A percentile compares a stretch with the other conserved stretches of the same genome.
phyloP scores from a whole-genome alignment of 1,140 invertebrate genomes.

The Drosophila orena region DNA sequence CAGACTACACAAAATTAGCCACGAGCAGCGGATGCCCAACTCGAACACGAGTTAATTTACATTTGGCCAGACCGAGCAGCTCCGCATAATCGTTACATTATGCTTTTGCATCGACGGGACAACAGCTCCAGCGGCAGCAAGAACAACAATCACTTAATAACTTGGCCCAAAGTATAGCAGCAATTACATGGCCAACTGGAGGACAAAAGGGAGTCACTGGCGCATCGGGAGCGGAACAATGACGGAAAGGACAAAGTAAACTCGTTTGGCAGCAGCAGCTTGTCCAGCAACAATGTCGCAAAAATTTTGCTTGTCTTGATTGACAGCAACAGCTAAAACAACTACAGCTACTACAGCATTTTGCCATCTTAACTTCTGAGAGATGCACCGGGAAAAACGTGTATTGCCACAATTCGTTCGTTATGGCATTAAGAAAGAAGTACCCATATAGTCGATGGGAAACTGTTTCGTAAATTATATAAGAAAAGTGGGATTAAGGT shows the following conservation, averaged over 20 bases:
- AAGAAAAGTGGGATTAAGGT: no score
- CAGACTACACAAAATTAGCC: conserved; percentile 29
- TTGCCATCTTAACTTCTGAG: conserved; percentile 10
- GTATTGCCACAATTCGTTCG: no score
- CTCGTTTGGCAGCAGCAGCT: conserved; percentile 49
- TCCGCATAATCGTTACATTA: conserved; percentile 73
- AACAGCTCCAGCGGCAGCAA: conserved; percentile 6
- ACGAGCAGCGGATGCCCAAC: not conserved
- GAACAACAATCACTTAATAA: conserved; percentile 75
- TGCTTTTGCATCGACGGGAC: conserved; percentile 52
- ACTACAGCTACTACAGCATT: conserved; percentile 41
- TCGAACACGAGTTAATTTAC: conserved; percentile 62
- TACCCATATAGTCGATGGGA: no score
- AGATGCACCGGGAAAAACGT: conserved; percentile 12
- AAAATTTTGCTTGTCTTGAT: conserved; percentile 74
- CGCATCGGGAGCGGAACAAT: conserved; percentile 19
- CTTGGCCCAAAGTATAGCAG: conserved; percentile 72
- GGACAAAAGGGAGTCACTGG: conserved; percentile 14
- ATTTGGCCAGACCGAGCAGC: conserved; percentile 48
- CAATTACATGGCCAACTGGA: conserved; percentile 64
- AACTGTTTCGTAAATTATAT: no score
- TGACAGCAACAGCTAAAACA: conserved; percentile 60
- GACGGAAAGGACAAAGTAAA: conserved; percentile 59
- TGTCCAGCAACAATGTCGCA: conserved; percentile 70
- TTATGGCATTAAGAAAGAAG: no score